phyloP scores from a whole-genome alignment of 2,113 vertebrate genomes.

The Halichoeres trimaculatus region DNA sequence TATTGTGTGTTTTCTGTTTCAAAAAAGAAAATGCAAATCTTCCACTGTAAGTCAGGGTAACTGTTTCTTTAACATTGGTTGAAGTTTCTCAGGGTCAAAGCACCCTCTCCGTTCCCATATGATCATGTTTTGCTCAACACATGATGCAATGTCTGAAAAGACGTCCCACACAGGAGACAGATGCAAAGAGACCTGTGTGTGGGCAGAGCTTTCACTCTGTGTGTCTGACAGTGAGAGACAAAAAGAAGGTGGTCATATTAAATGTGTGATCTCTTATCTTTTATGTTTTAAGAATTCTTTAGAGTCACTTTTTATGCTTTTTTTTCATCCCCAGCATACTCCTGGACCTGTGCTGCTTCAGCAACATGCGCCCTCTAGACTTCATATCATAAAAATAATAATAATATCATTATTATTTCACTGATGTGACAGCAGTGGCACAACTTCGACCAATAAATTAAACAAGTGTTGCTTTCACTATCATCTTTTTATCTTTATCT shows the following conservation, averaged over 20 bases:
- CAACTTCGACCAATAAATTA: too few relatives aligned
- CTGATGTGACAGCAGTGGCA: too few relatives aligned
- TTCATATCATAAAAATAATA: too few relatives aligned
- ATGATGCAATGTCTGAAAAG: conserved; percentile 54
- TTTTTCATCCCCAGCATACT: too few relatives aligned
- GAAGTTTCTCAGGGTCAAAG: neutral
- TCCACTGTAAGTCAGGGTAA: neutral
- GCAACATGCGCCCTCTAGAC: too few relatives aligned
- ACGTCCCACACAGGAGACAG: conserved; percentile 48
- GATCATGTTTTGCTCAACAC: conserved; percentile 27
- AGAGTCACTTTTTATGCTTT: neutral
- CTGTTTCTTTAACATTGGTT: neutral
- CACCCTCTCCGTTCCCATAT: neutral
- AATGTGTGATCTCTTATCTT: conserved; percentile 1
- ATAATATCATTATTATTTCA: too few relatives aligned
- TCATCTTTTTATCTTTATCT: too few relatives aligned
- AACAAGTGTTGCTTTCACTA: too few relatives aligned
- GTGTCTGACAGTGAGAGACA: conserved; percentile 30
- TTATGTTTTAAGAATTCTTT: conserved; percentile 4
- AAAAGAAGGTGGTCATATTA: conserved; percentile 41
- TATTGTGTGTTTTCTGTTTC: too few relatives aligned
- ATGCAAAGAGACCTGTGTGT: conserved; percentile 43
- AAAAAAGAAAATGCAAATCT: neutral
- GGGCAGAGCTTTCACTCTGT: conserved; percentile 48
- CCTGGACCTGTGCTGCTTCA: too few relatives aligned